Conservation (phyloP, 2,888 invertebrate species). For the Diarsia mendica region DNA sequence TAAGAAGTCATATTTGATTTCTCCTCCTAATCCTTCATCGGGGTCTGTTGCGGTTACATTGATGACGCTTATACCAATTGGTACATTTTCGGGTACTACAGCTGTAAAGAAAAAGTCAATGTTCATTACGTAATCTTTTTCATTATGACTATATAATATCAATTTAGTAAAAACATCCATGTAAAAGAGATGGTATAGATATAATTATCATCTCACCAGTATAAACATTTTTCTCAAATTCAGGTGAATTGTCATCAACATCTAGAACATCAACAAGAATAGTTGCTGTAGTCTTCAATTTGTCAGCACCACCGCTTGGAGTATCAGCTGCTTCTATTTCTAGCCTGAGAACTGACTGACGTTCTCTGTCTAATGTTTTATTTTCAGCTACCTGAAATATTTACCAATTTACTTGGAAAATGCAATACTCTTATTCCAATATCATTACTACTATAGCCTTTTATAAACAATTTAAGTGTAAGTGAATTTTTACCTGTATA, state of each 20-base stretch:
- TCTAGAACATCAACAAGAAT: constrained; percentile 93
- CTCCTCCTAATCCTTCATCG: constrained; percentile 93
- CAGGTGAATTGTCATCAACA: constrained; percentile 94
- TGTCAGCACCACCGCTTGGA: constrained; percentile 92
- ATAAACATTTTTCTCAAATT: constrained; percentile 91
- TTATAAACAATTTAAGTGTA: not conserved
- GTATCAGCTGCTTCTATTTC: constrained; percentile 94
- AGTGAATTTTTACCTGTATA: constrained; percentile 86
- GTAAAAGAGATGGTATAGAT: not conserved
- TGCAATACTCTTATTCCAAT: not conserved
- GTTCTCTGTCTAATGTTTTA: constrained; percentile 93
- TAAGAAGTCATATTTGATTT: constrained; percentile 93
- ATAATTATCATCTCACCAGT: constrained; percentile 78
- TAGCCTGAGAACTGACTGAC: constrained; percentile 92
- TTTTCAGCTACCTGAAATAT: constrained; percentile 89
- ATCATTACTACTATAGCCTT: not conserved
- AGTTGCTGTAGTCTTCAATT: constrained; percentile 91
- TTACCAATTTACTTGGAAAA: not conserved
- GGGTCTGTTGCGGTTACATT: constrained; percentile 93
- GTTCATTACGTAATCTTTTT: not conserved
- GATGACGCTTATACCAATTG: constrained; percentile 91
- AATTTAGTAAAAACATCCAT: too few species aligned
- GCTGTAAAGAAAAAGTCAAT: constrained; percentile 80
- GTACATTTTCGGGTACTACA: constrained; percentile 94
- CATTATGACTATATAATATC: not conserved